Evolutionary conservation across 2,113 vertebrate species (phyloP).

Genomic region (Turnix velox): DNA sequence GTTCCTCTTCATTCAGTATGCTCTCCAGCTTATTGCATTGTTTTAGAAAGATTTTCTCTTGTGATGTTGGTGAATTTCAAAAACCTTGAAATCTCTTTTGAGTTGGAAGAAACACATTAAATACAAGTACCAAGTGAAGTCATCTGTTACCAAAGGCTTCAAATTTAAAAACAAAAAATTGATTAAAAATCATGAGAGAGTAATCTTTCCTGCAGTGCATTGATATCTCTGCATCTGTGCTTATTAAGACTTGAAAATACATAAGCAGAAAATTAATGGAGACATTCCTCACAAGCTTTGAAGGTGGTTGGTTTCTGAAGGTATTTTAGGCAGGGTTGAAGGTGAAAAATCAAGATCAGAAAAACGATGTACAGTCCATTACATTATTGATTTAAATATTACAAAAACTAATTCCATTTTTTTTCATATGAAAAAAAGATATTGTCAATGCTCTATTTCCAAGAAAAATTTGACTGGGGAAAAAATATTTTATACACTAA

Average conservation of each 20-base stretch:
- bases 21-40: background rate
- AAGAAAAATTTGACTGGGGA: background rate
- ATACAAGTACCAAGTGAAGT: background rate
- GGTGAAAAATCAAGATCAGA: background rate
- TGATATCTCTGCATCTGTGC: background rate
- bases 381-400: background rate
- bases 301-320: no score
- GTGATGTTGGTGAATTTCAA: background rate
- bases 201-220: background rate
- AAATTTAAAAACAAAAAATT: background rate
- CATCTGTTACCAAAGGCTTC: background rate
- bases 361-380: background rate
- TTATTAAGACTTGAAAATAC: background rate
- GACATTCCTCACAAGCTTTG: background rate
- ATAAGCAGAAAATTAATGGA: background rate
- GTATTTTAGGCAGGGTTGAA: background rate
- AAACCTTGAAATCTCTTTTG: background rate
- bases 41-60: background rate
- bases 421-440: background rate
- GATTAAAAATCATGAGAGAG: background rate
- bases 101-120: background rate
- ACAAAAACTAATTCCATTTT: background rate
- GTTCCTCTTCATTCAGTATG: background rate
- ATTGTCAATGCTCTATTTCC: background rate
- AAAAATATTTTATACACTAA: accelerated